These are phyloP conservation scores for Natrix natrix DNA, from an alignment of 2,797 vertebrate genomes.

Conservation along the genomic window DNA sequence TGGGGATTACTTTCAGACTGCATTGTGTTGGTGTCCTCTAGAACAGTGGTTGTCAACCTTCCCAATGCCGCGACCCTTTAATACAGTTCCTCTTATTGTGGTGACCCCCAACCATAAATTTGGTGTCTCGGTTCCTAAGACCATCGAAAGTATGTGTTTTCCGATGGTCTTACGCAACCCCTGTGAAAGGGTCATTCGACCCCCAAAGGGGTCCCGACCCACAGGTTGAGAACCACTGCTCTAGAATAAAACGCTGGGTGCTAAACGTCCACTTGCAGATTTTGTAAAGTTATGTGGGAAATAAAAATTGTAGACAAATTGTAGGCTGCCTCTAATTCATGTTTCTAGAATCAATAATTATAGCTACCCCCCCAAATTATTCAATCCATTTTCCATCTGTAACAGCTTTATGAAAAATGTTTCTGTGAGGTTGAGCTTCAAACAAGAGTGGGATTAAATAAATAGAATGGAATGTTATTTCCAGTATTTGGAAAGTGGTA, in stretches of 20 bases:
- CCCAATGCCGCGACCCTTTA: too few relatives aligned
- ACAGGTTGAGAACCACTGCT: too few relatives aligned
- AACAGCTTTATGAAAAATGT: neutral
- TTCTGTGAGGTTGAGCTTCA: neutral
- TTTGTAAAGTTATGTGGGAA: neutral
- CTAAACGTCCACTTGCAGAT: neutral
- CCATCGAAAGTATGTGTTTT: too few relatives aligned
- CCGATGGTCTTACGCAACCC: too few relatives aligned
- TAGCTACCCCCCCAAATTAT: neutral
- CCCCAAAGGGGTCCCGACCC: too few relatives aligned
- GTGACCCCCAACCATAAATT: too few relatives aligned
- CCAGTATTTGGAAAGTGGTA: neutral
- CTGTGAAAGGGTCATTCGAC: too few relatives aligned
- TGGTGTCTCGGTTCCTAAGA: too few relatives aligned
- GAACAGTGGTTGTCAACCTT: neutral
- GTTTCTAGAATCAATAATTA: neutral
- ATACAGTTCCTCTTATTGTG: too few relatives aligned
- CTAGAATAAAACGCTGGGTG: neutral
- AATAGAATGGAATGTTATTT: neutral
- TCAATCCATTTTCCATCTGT: neutral
- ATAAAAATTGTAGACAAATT: neutral
- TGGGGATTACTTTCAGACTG: neutral
- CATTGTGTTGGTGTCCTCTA: neutral
- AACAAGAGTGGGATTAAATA: conserved; percentile 14
- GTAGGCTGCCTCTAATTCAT: neutral